Evolutionary conservation across 2,888 invertebrate genomes (phyloP).

Genomic region (Hermaeophaga mercurialis): DNA sequence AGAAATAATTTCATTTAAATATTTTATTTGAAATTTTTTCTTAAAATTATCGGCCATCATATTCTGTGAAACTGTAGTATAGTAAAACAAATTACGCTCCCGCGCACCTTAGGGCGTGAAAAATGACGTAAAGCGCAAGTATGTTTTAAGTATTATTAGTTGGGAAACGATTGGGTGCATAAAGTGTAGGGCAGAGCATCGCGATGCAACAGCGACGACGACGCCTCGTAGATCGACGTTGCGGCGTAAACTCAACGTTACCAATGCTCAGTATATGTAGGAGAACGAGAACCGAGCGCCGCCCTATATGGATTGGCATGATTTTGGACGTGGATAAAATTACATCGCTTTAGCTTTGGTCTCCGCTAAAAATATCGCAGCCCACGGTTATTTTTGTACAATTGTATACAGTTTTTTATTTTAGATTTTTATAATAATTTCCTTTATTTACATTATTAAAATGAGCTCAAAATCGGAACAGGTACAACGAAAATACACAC

Average conservation of each 20-base stretch:
- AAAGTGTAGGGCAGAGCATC: background rate
- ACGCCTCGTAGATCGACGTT: conserved; percentile 39
- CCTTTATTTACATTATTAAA: conserved; percentile 30
- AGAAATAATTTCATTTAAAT: too few species aligned
- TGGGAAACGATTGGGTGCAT: background rate
- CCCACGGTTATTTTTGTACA: conserved; percentile 57
- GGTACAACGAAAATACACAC: too few species aligned
- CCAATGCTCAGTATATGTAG: conserved; percentile 29
- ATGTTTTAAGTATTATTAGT: background rate
- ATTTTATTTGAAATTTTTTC: too few species aligned
- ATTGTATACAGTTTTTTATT: conserved; percentile 56
- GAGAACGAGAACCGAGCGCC: conserved; percentile 47
- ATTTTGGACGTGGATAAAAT: conserved; percentile 57
- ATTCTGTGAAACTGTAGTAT: too few species aligned
- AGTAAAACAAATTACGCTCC: too few species aligned
- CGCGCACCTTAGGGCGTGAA: background rate
- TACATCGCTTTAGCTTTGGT: conserved; percentile 59
- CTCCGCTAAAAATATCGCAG: conserved; percentile 57
- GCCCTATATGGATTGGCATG: conserved; percentile 60
- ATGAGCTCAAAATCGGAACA: too few species aligned
- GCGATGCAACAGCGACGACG: conserved; percentile 23
- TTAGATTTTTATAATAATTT: conserved; percentile 52
- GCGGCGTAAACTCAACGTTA: conserved; percentile 40
- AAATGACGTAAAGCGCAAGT: background rate
- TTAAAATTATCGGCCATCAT: too few species aligned